Evolutionary conservation across 2,797 vertebrate genomes (phyloP).

Genomic region (Melopsittacus undulatus): DNA sequence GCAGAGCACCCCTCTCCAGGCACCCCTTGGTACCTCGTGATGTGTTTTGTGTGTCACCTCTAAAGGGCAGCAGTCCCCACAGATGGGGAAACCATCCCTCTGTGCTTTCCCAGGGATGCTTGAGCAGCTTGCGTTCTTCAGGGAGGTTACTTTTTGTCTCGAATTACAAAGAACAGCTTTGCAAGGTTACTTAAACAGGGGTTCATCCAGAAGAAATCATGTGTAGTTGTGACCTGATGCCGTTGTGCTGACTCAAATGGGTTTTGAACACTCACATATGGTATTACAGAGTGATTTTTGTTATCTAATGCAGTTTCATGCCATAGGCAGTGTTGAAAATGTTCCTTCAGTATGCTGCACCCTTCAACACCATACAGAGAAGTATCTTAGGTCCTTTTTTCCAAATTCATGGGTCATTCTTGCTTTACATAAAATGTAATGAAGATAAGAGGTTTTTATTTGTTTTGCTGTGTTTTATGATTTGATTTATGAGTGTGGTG

Average conservation of each 20-base stretch:
- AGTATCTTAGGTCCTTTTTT: background rate
- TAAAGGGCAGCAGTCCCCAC: background rate
- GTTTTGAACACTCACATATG: background rate
- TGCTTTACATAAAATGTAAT: background rate
- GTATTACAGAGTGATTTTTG: background rate
- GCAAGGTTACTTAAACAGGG: background rate
- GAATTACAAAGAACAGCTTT: constrained; percentile 3
- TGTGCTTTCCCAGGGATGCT: background rate
- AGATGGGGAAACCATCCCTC: background rate
- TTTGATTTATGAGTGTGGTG: background rate
- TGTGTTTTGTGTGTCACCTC: background rate
- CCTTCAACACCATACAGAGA: background rate
- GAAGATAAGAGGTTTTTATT: background rate
- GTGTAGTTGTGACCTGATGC: background rate
- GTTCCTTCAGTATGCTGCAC: background rate
- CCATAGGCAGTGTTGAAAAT: background rate
- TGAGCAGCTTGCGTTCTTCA: background rate
- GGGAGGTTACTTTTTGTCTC: background rate
- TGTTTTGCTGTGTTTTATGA: background rate
- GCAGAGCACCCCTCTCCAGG: background rate
- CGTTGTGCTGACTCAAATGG: background rate
- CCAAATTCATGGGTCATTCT: background rate
- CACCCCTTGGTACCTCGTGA: fast-evolving
- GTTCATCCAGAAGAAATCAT: constrained; percentile 4
- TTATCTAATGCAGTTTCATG: background rate